Conservation (phyloP, 2,888 invertebrate genomes). For the Steinernema scapterisci region DNA sequence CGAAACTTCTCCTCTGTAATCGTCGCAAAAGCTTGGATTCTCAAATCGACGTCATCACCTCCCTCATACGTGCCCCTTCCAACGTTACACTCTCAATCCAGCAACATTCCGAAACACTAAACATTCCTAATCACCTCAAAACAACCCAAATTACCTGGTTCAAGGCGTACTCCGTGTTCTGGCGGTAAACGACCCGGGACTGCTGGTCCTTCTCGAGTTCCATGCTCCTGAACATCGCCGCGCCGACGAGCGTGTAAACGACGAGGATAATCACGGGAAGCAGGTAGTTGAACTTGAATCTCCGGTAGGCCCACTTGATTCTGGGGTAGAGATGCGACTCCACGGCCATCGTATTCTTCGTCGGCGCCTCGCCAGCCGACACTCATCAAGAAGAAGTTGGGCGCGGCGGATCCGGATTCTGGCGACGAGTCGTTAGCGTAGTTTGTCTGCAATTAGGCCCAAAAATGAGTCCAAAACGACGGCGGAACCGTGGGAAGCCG, state of each 20-base stretch:
- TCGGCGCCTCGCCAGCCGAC: slow-evolving; percentile 13
- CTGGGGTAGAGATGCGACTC: slow-evolving; percentile 36
- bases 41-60: too few species aligned
- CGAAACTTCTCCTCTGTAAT: too few species aligned
- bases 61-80: too few species aligned
- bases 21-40: too few species aligned
- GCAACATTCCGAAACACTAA: too few species aligned
- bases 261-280: slow-evolving; percentile 47
- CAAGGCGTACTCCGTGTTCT: slow-evolving; percentile 53
- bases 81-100: too few species aligned
- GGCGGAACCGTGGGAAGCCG: background rate
- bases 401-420: background rate
- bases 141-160: slow-evolving; percentile 48
- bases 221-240: slow-evolving; percentile 53
- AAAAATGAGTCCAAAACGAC: background rate
- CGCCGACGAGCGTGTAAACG: slow-evolving; percentile 59
- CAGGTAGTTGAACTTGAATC: slow-evolving; percentile 42
- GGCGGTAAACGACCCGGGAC: slow-evolving; percentile 42
- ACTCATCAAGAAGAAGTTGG: background rate
- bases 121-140: too few species aligned
- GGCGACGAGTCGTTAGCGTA: slow-evolving; percentile 9
- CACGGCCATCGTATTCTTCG: background rate
- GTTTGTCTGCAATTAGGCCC: slow-evolving; percentile 14
- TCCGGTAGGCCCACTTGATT: slow-evolving; percentile 44
- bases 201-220: slow-evolving; percentile 47